phyloP scores from a whole-genome alignment of 1,140 invertebrate species.

The Scaptodrosophila lebanonensis region DNA sequence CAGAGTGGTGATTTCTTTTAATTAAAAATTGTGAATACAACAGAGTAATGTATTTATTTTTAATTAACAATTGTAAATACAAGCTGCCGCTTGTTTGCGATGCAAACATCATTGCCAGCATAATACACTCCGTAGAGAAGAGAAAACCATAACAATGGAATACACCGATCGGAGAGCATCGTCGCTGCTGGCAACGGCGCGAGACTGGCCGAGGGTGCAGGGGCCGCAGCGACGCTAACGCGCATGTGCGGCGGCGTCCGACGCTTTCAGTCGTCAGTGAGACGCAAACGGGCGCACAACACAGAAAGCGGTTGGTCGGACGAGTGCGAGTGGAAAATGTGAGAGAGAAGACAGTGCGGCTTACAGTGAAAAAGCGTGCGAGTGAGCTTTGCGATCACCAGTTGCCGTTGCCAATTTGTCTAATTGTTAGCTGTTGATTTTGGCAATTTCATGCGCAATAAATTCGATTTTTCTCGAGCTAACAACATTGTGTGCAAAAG shows the following conservation, averaged over 20 bases:
- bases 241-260: conserved; percentile 1
- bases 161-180: no score
- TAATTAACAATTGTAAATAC: no score
- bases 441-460: conserved; percentile 49
- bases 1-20: no score
- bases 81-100: no score
- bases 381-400: no score
- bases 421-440: conserved; percentile 8
- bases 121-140: no score
- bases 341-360: background rate
- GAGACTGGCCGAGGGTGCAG: background rate
- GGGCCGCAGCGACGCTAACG: conserved; percentile 29
- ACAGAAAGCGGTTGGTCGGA: conserved; percentile 7
- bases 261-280: conserved; percentile 46
- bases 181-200: conserved; percentile 2
- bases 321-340: conserved; percentile 10
- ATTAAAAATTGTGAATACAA: no score
- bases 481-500: conserved; percentile 62
- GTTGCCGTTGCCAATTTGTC: conserved; percentile 21
- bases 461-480: conserved; percentile 45
- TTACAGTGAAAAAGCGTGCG: conserved; percentile 21
- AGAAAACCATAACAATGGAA: no score
- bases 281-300: conserved; percentile 60
- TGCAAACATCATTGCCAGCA: no score
- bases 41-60: no score